Conservation (phyloP, 2,888 invertebrate species). For the Luperina nickerlii region DNA sequence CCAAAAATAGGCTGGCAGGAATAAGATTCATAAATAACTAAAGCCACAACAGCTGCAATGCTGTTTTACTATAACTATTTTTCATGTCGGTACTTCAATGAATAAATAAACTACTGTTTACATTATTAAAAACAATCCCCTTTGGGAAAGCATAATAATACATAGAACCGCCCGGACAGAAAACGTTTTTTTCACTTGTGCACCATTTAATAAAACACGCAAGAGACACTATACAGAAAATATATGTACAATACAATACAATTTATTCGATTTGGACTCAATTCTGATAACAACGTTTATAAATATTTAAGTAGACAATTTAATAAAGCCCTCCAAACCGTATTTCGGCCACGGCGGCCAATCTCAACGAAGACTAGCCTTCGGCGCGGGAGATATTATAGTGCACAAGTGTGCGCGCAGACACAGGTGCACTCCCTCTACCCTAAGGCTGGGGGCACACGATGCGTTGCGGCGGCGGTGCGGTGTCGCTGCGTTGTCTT, state of each 20-base stretch:
- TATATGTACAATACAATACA: background rate
- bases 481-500: too few species aligned
- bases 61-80: constrained; percentile 8
- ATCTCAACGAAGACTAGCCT: too few species aligned
- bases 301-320: constrained; percentile 61
- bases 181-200: background rate
- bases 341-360: too few species aligned
- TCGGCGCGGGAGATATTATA: too few species aligned
- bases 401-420: too few species aligned
- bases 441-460: too few species aligned
- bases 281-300: constrained; percentile 41
- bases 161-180: background rate
- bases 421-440: too few species aligned
- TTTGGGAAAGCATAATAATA: background rate
- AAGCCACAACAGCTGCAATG: background rate
- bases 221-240: constrained; percentile 18
- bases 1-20: background rate
- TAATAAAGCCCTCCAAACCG: background rate
- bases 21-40: constrained; percentile 6
- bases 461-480: too few species aligned
- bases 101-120: constrained; percentile 2
- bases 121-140: background rate
- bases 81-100: background rate
- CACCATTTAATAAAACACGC: constrained; percentile 24
- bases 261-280: constrained; percentile 30